A percentile compares a stretch with the other conserved stretches of the same genome.
Conservation (phyloP, 2,797 vertebrate species). For the Acomys russatus region DNA sequence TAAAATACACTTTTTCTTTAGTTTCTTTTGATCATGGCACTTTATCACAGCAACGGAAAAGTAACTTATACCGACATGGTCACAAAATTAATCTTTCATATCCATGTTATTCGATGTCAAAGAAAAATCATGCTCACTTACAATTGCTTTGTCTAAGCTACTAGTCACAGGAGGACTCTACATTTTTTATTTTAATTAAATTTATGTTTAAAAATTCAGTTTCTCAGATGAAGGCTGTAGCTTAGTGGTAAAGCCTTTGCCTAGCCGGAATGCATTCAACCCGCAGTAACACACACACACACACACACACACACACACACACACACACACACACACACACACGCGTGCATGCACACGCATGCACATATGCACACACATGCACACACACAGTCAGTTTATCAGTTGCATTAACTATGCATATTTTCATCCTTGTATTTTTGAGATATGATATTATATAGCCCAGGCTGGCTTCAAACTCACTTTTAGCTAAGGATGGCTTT, state of each 20-base stretch:
- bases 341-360: neutral
- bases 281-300: neutral
- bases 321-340: neutral
- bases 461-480: neutral
- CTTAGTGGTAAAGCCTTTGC: neutral
- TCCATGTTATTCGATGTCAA: neutral
- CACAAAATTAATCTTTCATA: conserved; percentile 1
- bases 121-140: neutral
- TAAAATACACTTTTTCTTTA: neutral
- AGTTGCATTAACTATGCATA: neutral
- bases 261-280: too few relatives aligned
- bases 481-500: neutral
- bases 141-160: neutral
- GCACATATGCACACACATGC: neutral
- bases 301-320: neutral
- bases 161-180: neutral
- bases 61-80: neutral
- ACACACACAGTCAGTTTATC: neutral
- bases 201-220: conserved; percentile 9
- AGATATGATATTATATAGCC: neutral
- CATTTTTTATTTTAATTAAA: conserved; percentile 46
- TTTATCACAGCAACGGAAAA: neutral
- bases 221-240: neutral
- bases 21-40: neutral
- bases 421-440: neutral